Evolutionary conservation across 2,797 vertebrate species (phyloP).

Genomic region (Propithecus deckenii): DNA sequence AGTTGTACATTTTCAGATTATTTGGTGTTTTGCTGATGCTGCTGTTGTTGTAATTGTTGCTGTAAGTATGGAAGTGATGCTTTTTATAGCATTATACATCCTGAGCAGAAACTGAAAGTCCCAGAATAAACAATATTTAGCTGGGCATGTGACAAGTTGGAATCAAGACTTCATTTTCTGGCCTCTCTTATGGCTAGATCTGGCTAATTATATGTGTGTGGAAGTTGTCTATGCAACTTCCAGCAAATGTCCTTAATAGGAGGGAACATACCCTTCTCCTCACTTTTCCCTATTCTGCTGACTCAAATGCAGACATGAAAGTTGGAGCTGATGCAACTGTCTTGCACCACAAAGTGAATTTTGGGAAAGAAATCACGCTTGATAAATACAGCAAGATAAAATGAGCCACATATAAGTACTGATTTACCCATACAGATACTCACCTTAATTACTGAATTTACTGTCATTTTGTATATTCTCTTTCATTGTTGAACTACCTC

Average conservation of each 20-base stretch:
- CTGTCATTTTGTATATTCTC: neutral
- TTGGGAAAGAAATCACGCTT: neutral
- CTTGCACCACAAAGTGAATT: neutral
- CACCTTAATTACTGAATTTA: neutral
- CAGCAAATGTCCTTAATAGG: neutral
- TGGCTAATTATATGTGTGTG: neutral
- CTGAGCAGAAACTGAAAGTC: neutral
- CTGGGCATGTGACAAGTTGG: neutral
- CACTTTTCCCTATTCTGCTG: neutral
- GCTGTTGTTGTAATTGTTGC: neutral
- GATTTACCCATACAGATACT: neutral
- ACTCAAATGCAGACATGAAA: neutral
- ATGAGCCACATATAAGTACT: rapidly evolving
- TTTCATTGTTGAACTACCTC: neutral
- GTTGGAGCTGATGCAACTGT: neutral
- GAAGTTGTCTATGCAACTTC: neutral
- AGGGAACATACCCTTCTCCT: neutral
- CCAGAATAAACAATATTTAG: neutral
- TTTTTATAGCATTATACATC: neutral
- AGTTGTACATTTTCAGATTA: neutral
- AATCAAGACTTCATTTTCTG: neutral
- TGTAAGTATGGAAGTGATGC: neutral
- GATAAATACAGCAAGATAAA: neutral
- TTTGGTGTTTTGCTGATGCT: neutral
- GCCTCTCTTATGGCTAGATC: neutral